Evolutionary conservation across 1,140 invertebrate genomes (phyloP).

Genomic region (Drosophila varians): DNA sequence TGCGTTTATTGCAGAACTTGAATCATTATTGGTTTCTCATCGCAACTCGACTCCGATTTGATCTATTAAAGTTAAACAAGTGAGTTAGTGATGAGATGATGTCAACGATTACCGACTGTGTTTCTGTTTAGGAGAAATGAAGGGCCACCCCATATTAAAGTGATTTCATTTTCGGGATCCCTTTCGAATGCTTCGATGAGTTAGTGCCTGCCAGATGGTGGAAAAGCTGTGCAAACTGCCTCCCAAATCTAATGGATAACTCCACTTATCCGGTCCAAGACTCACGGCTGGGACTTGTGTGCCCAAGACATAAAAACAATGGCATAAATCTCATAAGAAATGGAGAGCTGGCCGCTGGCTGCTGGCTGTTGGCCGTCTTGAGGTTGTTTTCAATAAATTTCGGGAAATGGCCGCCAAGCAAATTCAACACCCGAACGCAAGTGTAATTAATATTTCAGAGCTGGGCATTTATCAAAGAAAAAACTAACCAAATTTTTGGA

Average conservation of each 20-base stretch:
- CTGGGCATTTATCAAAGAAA: slow-evolving; percentile 71
- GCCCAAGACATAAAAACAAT: slow-evolving; percentile 45
- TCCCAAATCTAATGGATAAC: slow-evolving; percentile 31
- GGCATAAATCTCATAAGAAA: slow-evolving; percentile 59
- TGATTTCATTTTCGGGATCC: neutral
- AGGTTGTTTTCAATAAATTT: slow-evolving; percentile 75
- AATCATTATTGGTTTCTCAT: slow-evolving; percentile 28
- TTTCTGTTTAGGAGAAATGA: neutral
- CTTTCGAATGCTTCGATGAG: slow-evolving; percentile 16
- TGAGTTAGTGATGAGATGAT: slow-evolving; percentile 38
- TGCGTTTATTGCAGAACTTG: slow-evolving; percentile 38
- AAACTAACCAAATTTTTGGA: slow-evolving; percentile 59
- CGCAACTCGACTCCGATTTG: slow-evolving; percentile 17
- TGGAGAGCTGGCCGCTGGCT: slow-evolving; percentile 7
- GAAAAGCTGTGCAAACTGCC: slow-evolving; percentile 18
- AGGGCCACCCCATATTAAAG: neutral
- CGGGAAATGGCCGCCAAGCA: slow-evolving; percentile 44
- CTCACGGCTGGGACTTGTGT: slow-evolving; percentile 1
- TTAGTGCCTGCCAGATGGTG: slow-evolving; percentile 20
- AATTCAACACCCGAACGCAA: slow-evolving; percentile 68
- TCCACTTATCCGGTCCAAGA: slow-evolving; percentile 17
- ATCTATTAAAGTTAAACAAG: slow-evolving; percentile 27
- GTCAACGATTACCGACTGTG: no score
- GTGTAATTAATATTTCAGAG: slow-evolving; percentile 79
- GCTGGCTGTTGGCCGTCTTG: slow-evolving; percentile 25